Evolutionary conservation across 2,888 invertebrate species (phyloP), one percentile per base, ranked within the genome.

Genomic region (Neoascia interrupta): DNA sequence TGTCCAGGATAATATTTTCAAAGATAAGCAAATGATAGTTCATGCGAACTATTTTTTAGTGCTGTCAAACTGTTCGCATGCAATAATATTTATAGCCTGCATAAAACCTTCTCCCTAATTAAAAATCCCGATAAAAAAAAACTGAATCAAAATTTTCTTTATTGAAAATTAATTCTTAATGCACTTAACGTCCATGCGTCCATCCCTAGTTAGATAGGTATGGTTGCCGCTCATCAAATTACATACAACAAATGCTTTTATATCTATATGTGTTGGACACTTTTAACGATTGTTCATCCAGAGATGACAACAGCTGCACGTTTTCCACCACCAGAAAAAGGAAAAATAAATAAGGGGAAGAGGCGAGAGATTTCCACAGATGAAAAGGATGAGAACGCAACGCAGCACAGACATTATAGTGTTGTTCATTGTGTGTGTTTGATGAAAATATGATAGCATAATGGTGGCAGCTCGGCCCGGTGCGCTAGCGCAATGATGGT

Each of bases 271-370:
- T 53, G 41, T 70, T 47, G 66, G 54, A 66, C 60, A 73, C 60
- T 53, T 66, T 51, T n/a, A 53, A 16, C 45, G 6, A 39, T 39
- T 47, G 61, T 39, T 63, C 43, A 21, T 53, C 49, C 45, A 64
- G 54, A 79, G 54, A 79, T 79, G 66, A 79, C 66, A 79, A 73
- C 79, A 79, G 79, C 79, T 79, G 79, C 79, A 79, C 36, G 23
- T 36, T 79, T 72, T 74, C 66, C 61, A 64, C 31, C 54, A 58
- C 39, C 26, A 64, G 31, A 49, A 51, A 51, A 47, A 16, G 26
- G 43, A 47, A 72, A 66, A 73, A 79, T 76, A 76, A 70, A 76
- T 64, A 76, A 58, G 45, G 72, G 72, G 66, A 60, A 41, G 31
- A 31, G 31, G n/a, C n/a, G n/a, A 26, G 37, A 72, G 64, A 79